Evolutionary conservation across 2,888 invertebrate genomes (phyloP), one percentile per base, ranked within the genome.

Genomic region (Tachina lurida): DNA sequence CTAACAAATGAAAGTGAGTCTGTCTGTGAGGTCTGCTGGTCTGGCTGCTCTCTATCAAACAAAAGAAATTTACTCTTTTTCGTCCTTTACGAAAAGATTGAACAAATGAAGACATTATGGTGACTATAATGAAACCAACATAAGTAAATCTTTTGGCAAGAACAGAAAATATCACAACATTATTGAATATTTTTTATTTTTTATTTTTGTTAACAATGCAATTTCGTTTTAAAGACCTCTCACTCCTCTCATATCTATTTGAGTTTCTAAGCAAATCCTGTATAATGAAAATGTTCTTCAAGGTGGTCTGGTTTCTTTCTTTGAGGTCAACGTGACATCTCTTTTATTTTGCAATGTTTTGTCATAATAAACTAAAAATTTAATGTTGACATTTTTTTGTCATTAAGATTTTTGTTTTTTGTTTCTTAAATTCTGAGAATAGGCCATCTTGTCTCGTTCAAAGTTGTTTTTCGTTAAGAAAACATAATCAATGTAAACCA

Each of bases 51-150:
- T 54, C 67, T 19, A 19, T n/a, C 10, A 22, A 0, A 39, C 63
- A 83, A 83, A 39, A 41, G 75, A 43, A 12, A 43, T 65, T 75
- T 54, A 83, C 83, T 83, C 78, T 75, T 78, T 74, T 84, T 43
- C 19, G 43, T 45, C n/a, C 7, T 47, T 60, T 41, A 19, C 7
- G 31, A 58, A 70, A 17, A 54, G 8, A 63, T 62, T 22, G 13
- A 62, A 79, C 45, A 70, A 63, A 71, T 47, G 82, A 83, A 86
- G 90, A 90, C 88, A 90, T 89, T 91, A 90, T 91, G 91, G 91
- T 92, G 92, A 91, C 92, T 92, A 90, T 91, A 92, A 88, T 89
- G 88, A 89, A 91, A 91, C 91, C 91, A 91, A 91, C 90, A 89
- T 88, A 67, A 4, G 15, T 12, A 77, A 73, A 60, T 39, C 39